phyloP scores from a whole-genome alignment of 2,888 invertebrate species.

The Dynastes maya region DNA sequence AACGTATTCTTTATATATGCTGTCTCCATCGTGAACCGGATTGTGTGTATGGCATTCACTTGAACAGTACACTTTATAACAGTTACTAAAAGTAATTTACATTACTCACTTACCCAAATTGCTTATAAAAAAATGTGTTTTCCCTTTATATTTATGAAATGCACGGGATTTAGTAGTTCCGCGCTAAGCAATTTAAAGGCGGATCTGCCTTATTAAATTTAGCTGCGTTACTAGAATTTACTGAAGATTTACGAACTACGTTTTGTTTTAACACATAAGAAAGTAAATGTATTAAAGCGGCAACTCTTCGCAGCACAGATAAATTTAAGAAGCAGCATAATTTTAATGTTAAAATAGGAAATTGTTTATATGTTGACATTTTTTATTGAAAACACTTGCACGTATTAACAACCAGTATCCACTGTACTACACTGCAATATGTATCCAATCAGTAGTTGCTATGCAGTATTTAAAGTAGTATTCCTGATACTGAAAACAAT shows the following conservation, averaged over 20 bases:
- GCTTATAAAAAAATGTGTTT: neutral
- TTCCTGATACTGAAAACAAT: too few relatives aligned
- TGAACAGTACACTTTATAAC: neutral
- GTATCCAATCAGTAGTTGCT: too few relatives aligned
- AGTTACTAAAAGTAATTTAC: neutral
- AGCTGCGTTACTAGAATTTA: too few relatives aligned
- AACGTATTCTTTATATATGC: too few relatives aligned
- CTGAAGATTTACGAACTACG: too few relatives aligned
- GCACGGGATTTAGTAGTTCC: neutral
- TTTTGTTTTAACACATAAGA: too few relatives aligned
- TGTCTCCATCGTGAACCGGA: neutral
- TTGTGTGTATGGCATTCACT: neutral
- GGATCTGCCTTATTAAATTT: neutral
- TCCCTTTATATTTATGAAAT: neutral
- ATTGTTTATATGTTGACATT: too few relatives aligned
- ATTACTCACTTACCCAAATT: constrained; percentile 1
- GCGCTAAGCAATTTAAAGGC: neutral
- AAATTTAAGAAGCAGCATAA: neutral
- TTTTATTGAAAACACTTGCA: too few relatives aligned
- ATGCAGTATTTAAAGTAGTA: too few relatives aligned
- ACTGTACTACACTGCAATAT: too few relatives aligned
- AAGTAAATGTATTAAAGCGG: too few relatives aligned
- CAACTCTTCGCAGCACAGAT: neutral
- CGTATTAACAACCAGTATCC: too few relatives aligned
- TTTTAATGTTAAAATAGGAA: neutral